Conservation (phyloP, 2,797 vertebrate genomes). For the Anniella stebbinsi region DNA sequence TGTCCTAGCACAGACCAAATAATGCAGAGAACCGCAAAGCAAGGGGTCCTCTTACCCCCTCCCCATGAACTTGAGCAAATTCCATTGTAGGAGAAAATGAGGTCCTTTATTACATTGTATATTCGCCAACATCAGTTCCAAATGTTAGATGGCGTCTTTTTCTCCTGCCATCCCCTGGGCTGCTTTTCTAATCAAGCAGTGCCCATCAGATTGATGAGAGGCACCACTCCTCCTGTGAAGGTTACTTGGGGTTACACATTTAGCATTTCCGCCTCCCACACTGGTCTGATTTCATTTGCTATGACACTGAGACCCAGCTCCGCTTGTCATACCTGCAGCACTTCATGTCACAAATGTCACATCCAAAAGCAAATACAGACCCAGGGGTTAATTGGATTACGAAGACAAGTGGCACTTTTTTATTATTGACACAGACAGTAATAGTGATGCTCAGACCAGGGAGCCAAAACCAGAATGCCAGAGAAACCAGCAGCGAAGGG, state of each 20-base stretch:
- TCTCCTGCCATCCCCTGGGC: not conserved
- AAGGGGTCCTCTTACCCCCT: not conserved
- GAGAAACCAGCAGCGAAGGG: not conserved
- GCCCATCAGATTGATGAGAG: constrained; percentile 34
- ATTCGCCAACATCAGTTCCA: not conserved
- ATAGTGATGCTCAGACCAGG: not conserved
- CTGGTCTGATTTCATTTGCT: constrained; percentile 37
- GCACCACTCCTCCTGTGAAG: not conserved
- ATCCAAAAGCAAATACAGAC: constrained; percentile 42
- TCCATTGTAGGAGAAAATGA: constrained; percentile 17
- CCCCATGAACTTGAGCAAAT: not conserved
- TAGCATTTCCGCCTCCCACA: constrained; percentile 17
- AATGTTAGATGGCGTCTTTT: constrained; percentile 4
- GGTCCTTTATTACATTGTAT: constrained; percentile 3
- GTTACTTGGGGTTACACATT: constrained; percentile 16
- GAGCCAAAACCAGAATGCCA: not conserved
- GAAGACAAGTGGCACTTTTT: constrained; percentile 19
- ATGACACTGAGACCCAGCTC: constrained; percentile 28
- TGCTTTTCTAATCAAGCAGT: constrained; percentile 35
- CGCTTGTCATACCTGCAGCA: constrained; percentile 34
- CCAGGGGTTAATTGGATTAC: constrained; percentile 41
- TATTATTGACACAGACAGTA: constrained; percentile 10
- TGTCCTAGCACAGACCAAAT: not conserved
- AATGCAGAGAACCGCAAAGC: not conserved
- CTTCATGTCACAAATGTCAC: constrained; percentile 36